Conservation (phyloP, 53 echinoderm and acorn worm species). For the Antedon mediterranea region DNA sequence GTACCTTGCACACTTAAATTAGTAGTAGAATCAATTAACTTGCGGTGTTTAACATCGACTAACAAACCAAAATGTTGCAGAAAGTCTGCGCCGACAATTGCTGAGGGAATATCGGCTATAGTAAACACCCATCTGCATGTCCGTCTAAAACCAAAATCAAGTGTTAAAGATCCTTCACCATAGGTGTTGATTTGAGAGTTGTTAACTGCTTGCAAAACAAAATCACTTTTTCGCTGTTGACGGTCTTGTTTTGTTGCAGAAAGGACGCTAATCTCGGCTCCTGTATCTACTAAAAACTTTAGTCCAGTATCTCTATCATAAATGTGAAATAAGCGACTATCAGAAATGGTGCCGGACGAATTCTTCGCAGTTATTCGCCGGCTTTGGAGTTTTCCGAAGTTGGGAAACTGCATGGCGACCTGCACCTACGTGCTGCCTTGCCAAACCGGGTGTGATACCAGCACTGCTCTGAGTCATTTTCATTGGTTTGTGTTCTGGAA, state of each 20-base stretch:
- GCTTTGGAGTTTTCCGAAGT: too few species aligned
- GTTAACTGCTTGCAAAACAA: conserved; percentile 12
- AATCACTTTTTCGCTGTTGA: background rate
- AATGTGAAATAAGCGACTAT: too few species aligned
- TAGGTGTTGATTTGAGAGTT: conserved; percentile 19
- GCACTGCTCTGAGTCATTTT: conserved; percentile 5
- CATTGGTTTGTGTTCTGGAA: too few species aligned
- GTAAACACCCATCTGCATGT: conserved; percentile 31
- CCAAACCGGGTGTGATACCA: conserved; percentile 25
- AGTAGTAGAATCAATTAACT: background rate
- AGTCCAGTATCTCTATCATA: background rate
- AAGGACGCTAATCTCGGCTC: conserved; percentile 13
- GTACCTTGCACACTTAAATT: too few species aligned
- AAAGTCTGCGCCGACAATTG: background rate
- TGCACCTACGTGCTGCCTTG: background rate
- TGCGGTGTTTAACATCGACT: too few species aligned
- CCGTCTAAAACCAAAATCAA: conserved; percentile 24
- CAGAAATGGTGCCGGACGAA: too few species aligned
- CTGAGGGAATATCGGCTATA: background rate
- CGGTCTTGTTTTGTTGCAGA: background rate
- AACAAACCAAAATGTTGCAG: background rate
- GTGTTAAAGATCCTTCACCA: conserved; percentile 26
- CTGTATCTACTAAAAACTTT: conserved; percentile 1
- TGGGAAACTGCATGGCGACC: conserved; percentile 6
- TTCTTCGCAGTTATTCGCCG: too few species aligned